Percentiles rank a stretch among this genome's conserved stretches.
These are phyloP conservation scores for Ataeniobius toweri DNA, from an alignment of 2,797 vertebrate species.

Conservation along the genomic window DNA sequence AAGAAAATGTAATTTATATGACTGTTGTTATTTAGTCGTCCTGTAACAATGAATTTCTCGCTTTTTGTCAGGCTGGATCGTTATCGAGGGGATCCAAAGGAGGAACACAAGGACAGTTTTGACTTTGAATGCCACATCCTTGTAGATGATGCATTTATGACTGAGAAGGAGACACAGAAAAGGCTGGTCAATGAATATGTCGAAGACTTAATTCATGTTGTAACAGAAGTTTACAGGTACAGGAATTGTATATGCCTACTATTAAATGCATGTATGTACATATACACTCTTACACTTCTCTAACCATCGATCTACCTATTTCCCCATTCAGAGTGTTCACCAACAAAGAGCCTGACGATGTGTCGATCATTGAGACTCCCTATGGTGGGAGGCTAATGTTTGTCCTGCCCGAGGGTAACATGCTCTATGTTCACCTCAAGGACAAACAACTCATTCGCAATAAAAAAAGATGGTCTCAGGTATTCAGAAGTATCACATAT, in stretches of 20 bases:
- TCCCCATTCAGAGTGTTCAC: constrained; percentile 77
- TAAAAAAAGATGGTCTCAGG: constrained; percentile 88
- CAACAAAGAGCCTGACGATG: constrained; percentile 84
- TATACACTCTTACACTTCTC: background rate
- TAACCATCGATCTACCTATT: background rate
- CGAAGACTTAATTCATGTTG: constrained; percentile 71
- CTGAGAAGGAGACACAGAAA: constrained; percentile 58
- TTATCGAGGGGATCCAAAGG: constrained; percentile 81
- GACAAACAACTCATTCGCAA: constrained; percentile 82
- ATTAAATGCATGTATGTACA: background rate
- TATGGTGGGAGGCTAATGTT: constrained; percentile 83
- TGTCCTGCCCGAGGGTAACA: constrained; percentile 83
- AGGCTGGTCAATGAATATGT: constrained; percentile 80
- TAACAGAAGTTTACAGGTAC: constrained; percentile 83
- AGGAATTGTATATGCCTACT: constrained; percentile 8
- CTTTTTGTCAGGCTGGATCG: constrained; percentile 78
- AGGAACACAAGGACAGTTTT: constrained; percentile 80
- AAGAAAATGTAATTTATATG: background rate
- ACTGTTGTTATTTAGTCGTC: no score
- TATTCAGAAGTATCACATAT: constrained; percentile 26
- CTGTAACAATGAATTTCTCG: background rate
- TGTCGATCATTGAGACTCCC: constrained; percentile 80
- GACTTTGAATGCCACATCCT: constrained; percentile 84
- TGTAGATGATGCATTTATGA: constrained; percentile 81
- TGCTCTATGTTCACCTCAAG: constrained; percentile 83